These are phyloP conservation scores for Etia nguti DNA, from an alignment of 2,113 vertebrate species.

Conservation along the genomic window DNA sequence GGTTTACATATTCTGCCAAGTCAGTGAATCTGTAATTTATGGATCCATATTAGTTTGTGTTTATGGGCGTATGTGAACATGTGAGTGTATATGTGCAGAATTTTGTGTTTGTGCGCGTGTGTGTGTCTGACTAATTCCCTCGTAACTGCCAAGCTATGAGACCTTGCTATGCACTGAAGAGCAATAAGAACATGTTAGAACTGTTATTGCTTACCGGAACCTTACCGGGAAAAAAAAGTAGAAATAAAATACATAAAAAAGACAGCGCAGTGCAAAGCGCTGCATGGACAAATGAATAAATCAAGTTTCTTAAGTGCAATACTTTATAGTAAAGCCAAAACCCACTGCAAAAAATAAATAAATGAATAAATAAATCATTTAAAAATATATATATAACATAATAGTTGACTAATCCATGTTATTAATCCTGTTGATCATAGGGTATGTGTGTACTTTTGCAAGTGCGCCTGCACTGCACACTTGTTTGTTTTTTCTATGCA, in stretches of 20 bases:
- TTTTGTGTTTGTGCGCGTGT: neutral
- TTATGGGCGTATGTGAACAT: neutral
- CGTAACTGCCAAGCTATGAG: neutral
- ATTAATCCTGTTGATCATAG: neutral
- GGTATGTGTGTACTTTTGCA: neutral
- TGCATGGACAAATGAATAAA: slow-evolving; percentile 28
- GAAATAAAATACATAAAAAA: neutral
- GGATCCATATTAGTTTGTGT: neutral
- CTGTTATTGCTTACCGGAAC: slow-evolving; percentile 32
- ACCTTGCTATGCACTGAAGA: slow-evolving; percentile 4
- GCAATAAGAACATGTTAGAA: slow-evolving; percentile 16
- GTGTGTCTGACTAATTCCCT: neutral
- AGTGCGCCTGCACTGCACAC: neutral
- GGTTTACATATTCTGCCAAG: neutral
- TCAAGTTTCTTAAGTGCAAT: slow-evolving; percentile 14
- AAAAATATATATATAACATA: neutral
- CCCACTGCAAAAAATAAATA: neutral
- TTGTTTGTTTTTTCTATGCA: neutral
- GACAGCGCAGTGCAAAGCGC: neutral
- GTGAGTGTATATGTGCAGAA: neutral
- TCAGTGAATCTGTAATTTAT: neutral
- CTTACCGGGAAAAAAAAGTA: neutral
- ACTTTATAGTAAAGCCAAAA: neutral
- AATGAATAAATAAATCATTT: neutral
- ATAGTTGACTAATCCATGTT: neutral